phyloP scores from a whole-genome alignment of 2,797 vertebrate species.

The Eupleurogrammus muticus region DNA sequence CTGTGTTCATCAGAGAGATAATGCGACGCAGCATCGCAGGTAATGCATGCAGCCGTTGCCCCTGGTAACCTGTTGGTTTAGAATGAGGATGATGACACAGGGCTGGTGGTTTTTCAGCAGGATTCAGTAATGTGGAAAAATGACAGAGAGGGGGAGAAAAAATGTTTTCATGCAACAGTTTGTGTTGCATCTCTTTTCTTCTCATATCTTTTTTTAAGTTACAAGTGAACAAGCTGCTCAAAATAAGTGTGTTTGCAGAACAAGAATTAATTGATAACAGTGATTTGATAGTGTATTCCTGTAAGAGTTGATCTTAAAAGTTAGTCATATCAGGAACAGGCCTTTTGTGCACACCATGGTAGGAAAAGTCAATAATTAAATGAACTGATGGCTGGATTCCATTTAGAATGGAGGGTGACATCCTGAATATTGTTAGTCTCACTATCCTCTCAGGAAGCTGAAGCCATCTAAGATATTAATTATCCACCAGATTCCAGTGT shows the following conservation, averaged over 20 bases:
- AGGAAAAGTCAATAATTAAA: no score
- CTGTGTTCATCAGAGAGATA: constrained; percentile 2
- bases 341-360: no score
- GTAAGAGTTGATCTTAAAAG: not conserved
- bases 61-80: constrained; percentile 16
- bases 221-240: not conserved
- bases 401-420: no score
- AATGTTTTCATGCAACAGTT: not conserved
- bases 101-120: not conserved
- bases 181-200: no score
- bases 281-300: not conserved
- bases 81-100: not conserved
- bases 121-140: not conserved
- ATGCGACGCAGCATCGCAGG: not conserved
- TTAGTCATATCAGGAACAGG: not conserved
- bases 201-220: not conserved
- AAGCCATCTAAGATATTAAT: no score
- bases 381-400: no score
- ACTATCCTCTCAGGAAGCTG: no score
- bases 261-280: not conserved
- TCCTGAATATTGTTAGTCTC: no score
- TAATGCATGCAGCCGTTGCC: constrained; percentile 10
- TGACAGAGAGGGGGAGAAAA: no score
- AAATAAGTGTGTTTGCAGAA: not conserved
- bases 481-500: no score